Base-by-base conservation (phyloP, 2,113 vertebrate species). In the Zosterops japonicus region DNA sequence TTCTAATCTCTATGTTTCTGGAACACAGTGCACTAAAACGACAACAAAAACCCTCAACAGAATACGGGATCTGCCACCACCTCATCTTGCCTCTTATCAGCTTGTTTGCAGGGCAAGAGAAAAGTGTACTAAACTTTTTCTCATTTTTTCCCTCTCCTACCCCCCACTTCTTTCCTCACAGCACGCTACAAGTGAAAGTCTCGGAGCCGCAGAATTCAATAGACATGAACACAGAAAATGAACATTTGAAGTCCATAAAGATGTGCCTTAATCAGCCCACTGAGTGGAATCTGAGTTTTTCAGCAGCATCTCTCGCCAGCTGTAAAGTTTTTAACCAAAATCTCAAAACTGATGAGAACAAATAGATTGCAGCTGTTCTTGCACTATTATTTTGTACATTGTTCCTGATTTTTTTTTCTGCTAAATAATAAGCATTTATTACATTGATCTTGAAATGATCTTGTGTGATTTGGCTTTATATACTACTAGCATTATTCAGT, bases 221-320 rank as follows among this genome's bases (percentile, higher is more conserved):
- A 93, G 97, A 98, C 80, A 95, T 49, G 95, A 97, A 96, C 35
- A 95, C 96, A 98, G 97, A 96, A 96, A 98, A 94, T 89, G 94
- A 97, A 94, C 97, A 97, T 96, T 92, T 98, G 97, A 98, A 97
- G 96, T 96, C 97, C 87, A 96, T 98, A 97, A 98, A 97, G 97
- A 98, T 97, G 98, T 98, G 98, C 98, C 98, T 98, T 98, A 98
- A 97, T 96, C 97, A 84, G 95, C 98, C 98, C 96, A 92, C 83
- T 95, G 97, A 97, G 89, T 98, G 98, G 97, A 98, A 97, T 95
- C 96, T 97, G 97, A 98, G 94, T 96, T 93, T 98, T 95, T 97
- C 97, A 98, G 83, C 98, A 97, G 83, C 97, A 85, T 95, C 98
- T 92, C 96, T 98, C 87, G 50, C 93, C 87, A 97, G 97, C 97